A percentile compares a stretch with the other conserved stretches of the same genome.
phyloP scores from a whole-genome alignment of 2,797 vertebrate species.

The Echiichthys vipera region DNA sequence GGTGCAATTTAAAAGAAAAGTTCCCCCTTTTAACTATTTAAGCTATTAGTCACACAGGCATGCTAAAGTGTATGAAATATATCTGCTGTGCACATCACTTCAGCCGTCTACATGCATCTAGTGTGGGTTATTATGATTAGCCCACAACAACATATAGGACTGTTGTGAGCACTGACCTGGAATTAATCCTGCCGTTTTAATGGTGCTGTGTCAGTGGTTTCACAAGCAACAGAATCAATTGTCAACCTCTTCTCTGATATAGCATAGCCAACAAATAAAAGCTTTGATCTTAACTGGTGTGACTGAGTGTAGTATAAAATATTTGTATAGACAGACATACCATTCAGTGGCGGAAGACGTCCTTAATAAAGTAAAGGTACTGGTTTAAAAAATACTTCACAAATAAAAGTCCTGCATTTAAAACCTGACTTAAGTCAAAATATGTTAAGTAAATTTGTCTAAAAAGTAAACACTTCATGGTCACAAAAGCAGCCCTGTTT shows the following conservation, averaged over 20 bases:
- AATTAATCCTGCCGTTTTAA: conserved; percentile 64
- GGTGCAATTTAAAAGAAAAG: conserved; percentile 23
- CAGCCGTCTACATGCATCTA: conserved; percentile 23
- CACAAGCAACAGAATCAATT: conserved; percentile 46
- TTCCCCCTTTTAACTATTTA: neutral
- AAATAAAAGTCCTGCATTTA: too few relatives aligned
- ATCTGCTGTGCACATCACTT: conserved; percentile 1
- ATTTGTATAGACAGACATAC: too few relatives aligned
- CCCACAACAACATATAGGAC: conserved; percentile 55
- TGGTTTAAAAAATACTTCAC: too few relatives aligned
- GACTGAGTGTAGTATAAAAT: conserved; percentile 7
- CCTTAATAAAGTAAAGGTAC: too few relatives aligned
- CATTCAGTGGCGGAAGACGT: too few relatives aligned
- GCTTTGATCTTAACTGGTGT: neutral
- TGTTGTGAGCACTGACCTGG: conserved; percentile 68
- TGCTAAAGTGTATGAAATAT: neutral
- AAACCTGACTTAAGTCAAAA: too few relatives aligned
- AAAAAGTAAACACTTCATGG: too few relatives aligned
- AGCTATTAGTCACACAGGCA: neutral
- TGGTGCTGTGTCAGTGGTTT: conserved; percentile 28
- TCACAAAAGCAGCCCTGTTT: too few relatives aligned
- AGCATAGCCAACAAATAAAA: conserved; percentile 10
- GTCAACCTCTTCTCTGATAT: conserved; percentile 12
- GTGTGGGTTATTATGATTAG: conserved; percentile 57
- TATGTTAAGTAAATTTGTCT: too few relatives aligned